Percentiles rank a stretch among this genome's conserved stretches.
Conservation (phyloP, 2,888 invertebrate species). For the Orgyia antiqua region DNA sequence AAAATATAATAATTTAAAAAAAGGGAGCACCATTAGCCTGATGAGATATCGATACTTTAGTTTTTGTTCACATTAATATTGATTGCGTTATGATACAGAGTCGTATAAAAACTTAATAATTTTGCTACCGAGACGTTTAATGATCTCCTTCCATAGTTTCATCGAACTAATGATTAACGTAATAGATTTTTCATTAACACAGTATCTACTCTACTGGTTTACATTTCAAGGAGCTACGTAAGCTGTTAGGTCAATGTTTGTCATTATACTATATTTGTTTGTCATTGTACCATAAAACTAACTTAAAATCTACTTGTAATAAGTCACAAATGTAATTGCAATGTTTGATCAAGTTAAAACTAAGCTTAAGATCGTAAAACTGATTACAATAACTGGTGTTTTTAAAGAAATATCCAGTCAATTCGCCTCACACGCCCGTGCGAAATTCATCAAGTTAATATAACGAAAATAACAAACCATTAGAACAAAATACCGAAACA, state of each 20-base stretch:
- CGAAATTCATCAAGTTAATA: constrained; percentile 58
- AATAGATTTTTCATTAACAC: too few relatives aligned
- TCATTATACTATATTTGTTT: too few relatives aligned
- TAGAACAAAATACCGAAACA: constrained; percentile 59
- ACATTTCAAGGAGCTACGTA: too few relatives aligned
- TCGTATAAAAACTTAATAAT: constrained; percentile 26
- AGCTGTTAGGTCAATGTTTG: too few relatives aligned
- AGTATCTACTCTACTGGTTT: too few relatives aligned
- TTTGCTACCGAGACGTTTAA: constrained; percentile 22
- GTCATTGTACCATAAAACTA: too few relatives aligned
- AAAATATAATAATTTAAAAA: not conserved
- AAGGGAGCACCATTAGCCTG: not conserved
- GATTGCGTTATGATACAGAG: constrained; percentile 23
- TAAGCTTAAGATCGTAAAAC: too few relatives aligned
- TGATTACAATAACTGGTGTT: too few relatives aligned
- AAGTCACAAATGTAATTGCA: too few relatives aligned
- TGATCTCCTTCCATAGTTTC: constrained; percentile 4
- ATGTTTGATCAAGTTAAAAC: too few relatives aligned
- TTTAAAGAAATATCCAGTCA: constrained; percentile 22
- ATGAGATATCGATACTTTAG: constrained; percentile 2
- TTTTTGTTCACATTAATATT: constrained; percentile 28
- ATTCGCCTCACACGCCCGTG: constrained; percentile 39
- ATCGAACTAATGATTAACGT: too few relatives aligned
- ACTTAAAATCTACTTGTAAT: too few relatives aligned
- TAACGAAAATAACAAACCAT: constrained; percentile 63